Base-by-base conservation (phyloP, 2,113 vertebrate genomes). In the Copsychus sechellarum region DNA sequence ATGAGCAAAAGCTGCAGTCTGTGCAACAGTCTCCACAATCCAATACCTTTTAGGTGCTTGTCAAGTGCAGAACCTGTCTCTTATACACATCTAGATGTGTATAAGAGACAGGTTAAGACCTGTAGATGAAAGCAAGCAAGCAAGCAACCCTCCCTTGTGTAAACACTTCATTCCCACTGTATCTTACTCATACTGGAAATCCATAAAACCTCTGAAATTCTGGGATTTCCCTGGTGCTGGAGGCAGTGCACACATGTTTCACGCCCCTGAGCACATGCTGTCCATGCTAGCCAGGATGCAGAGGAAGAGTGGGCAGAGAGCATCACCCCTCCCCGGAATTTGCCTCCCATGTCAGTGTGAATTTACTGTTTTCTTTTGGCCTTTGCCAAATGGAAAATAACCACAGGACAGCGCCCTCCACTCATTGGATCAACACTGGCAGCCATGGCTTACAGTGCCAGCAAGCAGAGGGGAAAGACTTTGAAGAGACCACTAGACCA, bases 361-460 rank as follows among this genome's bases (percentile, higher is more conserved):
- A 34, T 4, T 43, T 56, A 5, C 5, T 31, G 25, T 33, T 51
- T 81, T 65, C 45, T 73, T 87, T 31, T 0, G 0, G 15, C 71
- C 64, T 47, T 45, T 72, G 53, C 0, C 0, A 69, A 58, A 23
- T 16, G 6, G 34, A 56, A 78, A 81, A 56, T 8, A 38, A 8
- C 3, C 15, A 3, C 18, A 33, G 13, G 13, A 18, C 25, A 56
- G 6, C 1, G 1, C 14, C 17, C 56, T 6, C 10, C 8, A 23
- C 16, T 51, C 0, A 0, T 21, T 78, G 50, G 17, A 17, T 67
- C 19, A 65, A 20, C 3, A 2, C 28, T 2, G 1, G 14, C 47
- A 43, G 34, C 43, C 53, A 20, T 26, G 24, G 29, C 57, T 74
- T 50, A 20, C 16, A 29, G 48, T 11, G 26, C 1, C 47, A 33